phyloP scores from a whole-genome alignment of 1,140 invertebrate genomes.

The Drosophila bipectinata region DNA sequence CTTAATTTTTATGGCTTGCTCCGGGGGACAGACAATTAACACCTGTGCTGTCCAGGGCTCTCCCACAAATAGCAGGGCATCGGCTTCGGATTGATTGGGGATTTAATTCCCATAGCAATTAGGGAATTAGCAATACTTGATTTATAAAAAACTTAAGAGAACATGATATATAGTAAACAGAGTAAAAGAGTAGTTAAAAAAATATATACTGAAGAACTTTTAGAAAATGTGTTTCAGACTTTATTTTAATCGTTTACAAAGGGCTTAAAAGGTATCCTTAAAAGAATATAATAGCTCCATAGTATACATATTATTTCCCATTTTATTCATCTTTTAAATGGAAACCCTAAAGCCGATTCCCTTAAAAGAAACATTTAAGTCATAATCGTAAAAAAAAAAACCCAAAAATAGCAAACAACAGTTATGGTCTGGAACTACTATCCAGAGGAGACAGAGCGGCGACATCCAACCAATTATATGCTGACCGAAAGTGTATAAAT shows the following conservation, averaged over 20 bases:
- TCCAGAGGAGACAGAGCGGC: slow-evolving; percentile 46
- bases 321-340: too few relatives aligned
- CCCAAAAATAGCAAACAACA: not conserved
- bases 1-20: slow-evolving; percentile 47
- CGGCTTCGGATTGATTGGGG: slow-evolving; percentile 16
- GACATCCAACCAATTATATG: slow-evolving; percentile 77
- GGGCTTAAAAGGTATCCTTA: too few relatives aligned
- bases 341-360: too few relatives aligned
- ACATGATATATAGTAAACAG: too few relatives aligned
- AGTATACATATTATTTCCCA: too few relatives aligned
- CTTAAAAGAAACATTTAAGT: not conserved
- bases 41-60: slow-evolving; percentile 22
- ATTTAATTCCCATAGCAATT: slow-evolving; percentile 3
- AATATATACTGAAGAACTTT: too few relatives aligned
- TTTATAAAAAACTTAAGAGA: too few relatives aligned
- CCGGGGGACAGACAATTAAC: slow-evolving; percentile 53
- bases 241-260: too few relatives aligned
- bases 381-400: not conserved
- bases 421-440: not conserved
- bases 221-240: too few relatives aligned
- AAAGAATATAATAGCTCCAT: too few relatives aligned
- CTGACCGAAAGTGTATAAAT: slow-evolving; percentile 69
- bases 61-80: slow-evolving; percentile 38
- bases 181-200: too few relatives aligned
- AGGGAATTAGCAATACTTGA: not conserved